phyloP scores from a whole-genome alignment of 2,113 vertebrate genomes.

The Psophia crepitans region DNA sequence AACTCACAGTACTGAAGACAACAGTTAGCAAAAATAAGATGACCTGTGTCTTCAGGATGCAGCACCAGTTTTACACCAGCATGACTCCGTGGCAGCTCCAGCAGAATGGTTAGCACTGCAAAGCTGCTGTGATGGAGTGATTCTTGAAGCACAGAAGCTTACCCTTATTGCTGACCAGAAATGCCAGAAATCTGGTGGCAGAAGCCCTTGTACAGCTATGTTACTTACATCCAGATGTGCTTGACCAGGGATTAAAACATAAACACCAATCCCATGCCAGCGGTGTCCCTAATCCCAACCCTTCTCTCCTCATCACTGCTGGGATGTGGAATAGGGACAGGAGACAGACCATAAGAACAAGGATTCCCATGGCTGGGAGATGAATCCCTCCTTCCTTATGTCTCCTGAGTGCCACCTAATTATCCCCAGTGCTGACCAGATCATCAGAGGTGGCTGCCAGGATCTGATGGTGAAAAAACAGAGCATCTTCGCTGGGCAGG shows the following conservation, averaged over 20 bases:
- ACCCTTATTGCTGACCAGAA: neutral
- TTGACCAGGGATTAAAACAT: neutral
- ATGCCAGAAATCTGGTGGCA: neutral
- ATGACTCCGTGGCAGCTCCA: accelerated
- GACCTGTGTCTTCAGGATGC: accelerated
- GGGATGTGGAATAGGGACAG: neutral
- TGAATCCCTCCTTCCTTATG: neutral
- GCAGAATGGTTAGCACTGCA: neutral
- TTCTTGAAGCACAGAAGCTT: neutral
- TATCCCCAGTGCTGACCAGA: neutral
- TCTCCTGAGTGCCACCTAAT: neutral
- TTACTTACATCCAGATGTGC: neutral
- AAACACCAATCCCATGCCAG: neutral
- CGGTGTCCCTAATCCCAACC: neutral
- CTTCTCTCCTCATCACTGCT: neutral
- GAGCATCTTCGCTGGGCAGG: neutral
- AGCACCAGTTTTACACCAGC: neutral
- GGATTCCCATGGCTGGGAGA: neutral
- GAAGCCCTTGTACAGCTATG: neutral
- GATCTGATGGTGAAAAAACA: neutral
- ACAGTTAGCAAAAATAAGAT: neutral
- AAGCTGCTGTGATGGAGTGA: neutral
- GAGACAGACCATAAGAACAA: neutral
- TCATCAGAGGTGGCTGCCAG: neutral
- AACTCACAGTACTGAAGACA: neutral